Evolutionary conservation across 2,113 vertebrate genomes (phyloP).

Genomic region (Spizaetus ornatus): DNA sequence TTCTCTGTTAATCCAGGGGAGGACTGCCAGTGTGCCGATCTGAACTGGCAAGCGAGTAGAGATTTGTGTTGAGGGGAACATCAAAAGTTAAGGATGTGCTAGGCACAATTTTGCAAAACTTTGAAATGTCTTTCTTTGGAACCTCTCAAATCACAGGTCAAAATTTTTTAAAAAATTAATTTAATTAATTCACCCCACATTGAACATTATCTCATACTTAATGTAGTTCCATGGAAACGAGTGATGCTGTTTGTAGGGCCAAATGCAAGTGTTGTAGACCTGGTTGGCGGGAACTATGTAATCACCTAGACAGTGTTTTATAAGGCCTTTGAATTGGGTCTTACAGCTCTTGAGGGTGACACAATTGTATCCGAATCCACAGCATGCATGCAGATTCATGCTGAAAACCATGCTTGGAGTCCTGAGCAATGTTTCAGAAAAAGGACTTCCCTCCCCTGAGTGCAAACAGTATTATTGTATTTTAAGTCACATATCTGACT

Average conservation of each 20-base stretch:
- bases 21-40: background rate
- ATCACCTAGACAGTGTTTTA: background rate
- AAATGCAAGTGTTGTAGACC: background rate
- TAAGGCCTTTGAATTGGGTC: background rate
- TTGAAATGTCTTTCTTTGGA: background rate
- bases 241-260: background rate
- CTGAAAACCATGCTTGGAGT: background rate
- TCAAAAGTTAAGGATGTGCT: background rate
- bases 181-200: background rate
- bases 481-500: background rate
- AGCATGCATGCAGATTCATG: background rate
- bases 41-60: background rate
- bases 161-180: background rate
- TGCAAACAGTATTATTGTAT: background rate
- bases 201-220: background rate
- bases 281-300: background rate
- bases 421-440: background rate
- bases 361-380: background rate
- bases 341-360: background rate
- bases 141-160: background rate
- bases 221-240: background rate
- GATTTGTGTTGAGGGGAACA: background rate
- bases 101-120: background rate
- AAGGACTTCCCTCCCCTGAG: background rate
- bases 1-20: background rate